Evolutionary conservation across 2,797 vertebrate species (phyloP).

Genomic region (Danio choprae): DNA sequence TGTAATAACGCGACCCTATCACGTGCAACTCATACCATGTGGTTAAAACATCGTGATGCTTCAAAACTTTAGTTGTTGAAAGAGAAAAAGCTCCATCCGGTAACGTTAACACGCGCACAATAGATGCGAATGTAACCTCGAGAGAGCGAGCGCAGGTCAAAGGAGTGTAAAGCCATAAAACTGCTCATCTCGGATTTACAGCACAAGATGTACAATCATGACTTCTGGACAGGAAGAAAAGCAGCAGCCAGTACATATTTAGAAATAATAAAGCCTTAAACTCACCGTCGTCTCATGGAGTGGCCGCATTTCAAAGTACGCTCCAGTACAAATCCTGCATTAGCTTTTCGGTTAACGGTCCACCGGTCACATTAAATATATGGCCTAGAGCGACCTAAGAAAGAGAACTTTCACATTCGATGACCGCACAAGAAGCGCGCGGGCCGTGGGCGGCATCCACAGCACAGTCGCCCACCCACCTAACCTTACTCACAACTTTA

Average conservation of each 20-base stretch:
- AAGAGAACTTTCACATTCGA: not conserved
- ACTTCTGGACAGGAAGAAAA: not conserved
- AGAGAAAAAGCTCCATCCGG: not conserved
- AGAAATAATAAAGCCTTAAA: not conserved
- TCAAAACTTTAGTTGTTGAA: not conserved
- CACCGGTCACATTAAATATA: not conserved
- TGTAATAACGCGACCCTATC: not conserved
- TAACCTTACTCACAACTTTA: not conserved
- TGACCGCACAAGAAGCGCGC: too few relatives aligned
- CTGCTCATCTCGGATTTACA: not conserved
- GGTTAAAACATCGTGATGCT: not conserved
- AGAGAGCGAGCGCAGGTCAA: not conserved
- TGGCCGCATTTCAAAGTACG: not conserved
- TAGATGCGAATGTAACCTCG: not conserved
- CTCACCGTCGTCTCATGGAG: slow-evolving; percentile 49
- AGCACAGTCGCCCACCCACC: not conserved
- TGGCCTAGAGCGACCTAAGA: too few relatives aligned
- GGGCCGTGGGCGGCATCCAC: not conserved
- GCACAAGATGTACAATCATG: not conserved
- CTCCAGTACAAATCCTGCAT: not conserved
- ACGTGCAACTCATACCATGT: slow-evolving; percentile 9
- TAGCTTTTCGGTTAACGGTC: not conserved
- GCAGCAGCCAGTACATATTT: not conserved
- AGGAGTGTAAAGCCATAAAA: slow-evolving; percentile 5
- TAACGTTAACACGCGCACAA: not conserved